Conservation (phyloP, 2,113 vertebrate species). For the Oncorhynchus tshawytscha region DNA sequence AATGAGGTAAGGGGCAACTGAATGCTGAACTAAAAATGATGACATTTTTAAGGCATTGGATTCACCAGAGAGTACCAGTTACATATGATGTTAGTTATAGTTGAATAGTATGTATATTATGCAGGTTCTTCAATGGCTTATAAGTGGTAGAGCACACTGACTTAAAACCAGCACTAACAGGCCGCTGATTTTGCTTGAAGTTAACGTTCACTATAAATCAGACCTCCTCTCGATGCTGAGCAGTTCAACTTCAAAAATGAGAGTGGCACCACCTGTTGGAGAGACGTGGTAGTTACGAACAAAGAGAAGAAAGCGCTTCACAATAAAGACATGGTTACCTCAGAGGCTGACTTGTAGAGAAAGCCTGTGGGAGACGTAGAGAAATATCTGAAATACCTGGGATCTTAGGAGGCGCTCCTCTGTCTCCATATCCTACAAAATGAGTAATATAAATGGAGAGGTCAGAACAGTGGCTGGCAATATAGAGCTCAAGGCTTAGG, state of each 20-base stretch:
- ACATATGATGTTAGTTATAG: background rate
- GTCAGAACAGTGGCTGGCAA: too few relatives aligned
- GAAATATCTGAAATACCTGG: slow-evolving; percentile 69
- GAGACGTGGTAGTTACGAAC: background rate
- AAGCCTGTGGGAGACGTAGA: background rate
- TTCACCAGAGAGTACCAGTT: too few relatives aligned
- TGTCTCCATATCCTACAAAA: slow-evolving; percentile 81
- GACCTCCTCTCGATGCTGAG: slow-evolving; percentile 83
- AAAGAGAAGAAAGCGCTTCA: background rate
- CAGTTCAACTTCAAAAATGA: slow-evolving; percentile 89
- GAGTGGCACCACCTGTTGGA: slow-evolving; percentile 81
- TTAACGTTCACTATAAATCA: slow-evolving; percentile 74
- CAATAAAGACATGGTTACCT: background rate
- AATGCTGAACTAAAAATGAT: background rate
- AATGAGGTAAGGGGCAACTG: background rate
- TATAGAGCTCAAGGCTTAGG: too few relatives aligned
- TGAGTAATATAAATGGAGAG: background rate
- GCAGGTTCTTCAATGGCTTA: background rate
- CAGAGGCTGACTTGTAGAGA: background rate
- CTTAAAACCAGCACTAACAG: background rate
- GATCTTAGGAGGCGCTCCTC: slow-evolving; percentile 89
- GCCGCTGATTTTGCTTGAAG: background rate
- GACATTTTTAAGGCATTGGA: background rate
- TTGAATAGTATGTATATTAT: background rate
- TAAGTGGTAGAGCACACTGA: background rate